These are phyloP conservation scores for Chymomyza fuscimana DNA, from an alignment of 2,888 invertebrate species.

Conservation along the genomic window DNA sequence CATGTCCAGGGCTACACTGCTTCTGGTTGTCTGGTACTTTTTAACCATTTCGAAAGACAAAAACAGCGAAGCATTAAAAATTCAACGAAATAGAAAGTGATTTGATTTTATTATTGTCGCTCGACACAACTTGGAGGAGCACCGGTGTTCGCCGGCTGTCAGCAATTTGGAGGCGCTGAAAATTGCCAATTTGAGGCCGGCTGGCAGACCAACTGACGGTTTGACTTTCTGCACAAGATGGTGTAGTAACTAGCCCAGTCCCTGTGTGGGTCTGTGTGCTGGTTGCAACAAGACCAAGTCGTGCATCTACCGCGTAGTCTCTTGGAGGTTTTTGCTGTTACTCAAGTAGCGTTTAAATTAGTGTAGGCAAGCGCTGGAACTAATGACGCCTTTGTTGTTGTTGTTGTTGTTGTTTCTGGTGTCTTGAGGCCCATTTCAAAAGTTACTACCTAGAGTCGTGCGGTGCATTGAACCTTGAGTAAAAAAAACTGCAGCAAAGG, in stretches of 20 bases:
- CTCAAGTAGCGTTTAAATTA: slow-evolving; percentile 10
- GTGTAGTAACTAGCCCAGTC: not conserved
- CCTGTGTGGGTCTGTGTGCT: not conserved
- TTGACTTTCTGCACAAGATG: not conserved
- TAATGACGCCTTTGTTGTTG: slow-evolving; percentile 19
- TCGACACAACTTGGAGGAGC: too few relatives aligned
- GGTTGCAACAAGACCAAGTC: not conserved
- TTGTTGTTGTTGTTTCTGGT: not conserved
- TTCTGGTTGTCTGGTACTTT: not conserved
- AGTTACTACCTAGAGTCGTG: not conserved
- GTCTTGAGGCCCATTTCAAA: not conserved
- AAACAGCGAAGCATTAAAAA: not conserved
- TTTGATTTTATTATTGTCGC: slow-evolving; percentile 5
- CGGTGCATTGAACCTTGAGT: not conserved
- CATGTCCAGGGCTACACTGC: too few relatives aligned
- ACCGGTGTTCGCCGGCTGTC: not conserved
- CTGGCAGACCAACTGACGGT: not conserved
- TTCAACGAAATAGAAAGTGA: slow-evolving; percentile 31
- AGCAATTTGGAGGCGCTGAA: not conserved
- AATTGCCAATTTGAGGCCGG: not conserved
- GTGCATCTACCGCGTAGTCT: slow-evolving; percentile 3
- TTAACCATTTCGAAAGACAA: not conserved
- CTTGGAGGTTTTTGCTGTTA: not conserved
- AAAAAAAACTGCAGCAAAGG: not conserved
- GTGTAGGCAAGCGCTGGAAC: slow-evolving; percentile 31